A percentile compares a stretch with the other conserved stretches of the same genome.
Conservation (phyloP, 2,113 vertebrate genomes). For the Eira barbara region DNA sequence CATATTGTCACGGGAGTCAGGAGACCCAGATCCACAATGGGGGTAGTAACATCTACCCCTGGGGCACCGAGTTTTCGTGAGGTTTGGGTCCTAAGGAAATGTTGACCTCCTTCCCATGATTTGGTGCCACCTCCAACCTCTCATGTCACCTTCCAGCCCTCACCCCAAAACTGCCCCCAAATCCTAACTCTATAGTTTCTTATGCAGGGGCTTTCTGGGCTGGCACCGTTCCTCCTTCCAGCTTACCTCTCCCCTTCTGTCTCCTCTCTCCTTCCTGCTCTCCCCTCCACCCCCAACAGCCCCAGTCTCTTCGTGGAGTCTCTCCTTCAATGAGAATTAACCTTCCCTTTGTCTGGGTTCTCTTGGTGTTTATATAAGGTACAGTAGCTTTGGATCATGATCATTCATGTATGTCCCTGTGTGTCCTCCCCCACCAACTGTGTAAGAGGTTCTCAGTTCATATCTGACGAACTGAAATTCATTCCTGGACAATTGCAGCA, state of each 20-base stretch:
- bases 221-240: rapidly evolving
- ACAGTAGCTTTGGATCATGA: not conserved
- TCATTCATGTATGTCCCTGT: not conserved
- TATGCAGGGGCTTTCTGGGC: not conserved
- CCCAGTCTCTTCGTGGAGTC: not conserved
- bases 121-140: not conserved
- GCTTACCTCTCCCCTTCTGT: not conserved
- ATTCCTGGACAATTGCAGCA: not conserved
- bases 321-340: not conserved
- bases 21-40: not conserved
- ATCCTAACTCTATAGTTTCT: not conserved
- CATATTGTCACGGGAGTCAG: not conserved
- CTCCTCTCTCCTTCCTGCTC: not conserved
- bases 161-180: not conserved
- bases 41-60: not conserved
- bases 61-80: rapidly evolving
- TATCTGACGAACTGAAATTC: not conserved
- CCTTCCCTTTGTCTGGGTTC: not conserved
- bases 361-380: not conserved
- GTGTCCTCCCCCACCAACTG: no score
- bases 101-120: not conserved
- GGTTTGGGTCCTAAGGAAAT: not conserved
- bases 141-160: not conserved
- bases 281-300: rapidly evolving
- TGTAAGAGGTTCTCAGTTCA: not conserved